Conservation (phyloP, 2,797 vertebrate genomes). For the Hydrolagus colliei region DNA sequence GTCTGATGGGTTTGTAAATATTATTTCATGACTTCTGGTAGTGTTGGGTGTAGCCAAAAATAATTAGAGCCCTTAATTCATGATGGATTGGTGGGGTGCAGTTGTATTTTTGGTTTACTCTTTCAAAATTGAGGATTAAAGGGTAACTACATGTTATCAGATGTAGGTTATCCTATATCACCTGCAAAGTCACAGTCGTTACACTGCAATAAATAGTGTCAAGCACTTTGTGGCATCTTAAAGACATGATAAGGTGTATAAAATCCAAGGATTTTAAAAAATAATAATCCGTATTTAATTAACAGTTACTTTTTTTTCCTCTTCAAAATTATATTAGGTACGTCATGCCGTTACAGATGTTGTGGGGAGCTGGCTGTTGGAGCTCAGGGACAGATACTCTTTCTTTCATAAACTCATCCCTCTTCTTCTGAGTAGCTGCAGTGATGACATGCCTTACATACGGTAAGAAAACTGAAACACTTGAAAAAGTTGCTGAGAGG, state of each 20-base stretch:
- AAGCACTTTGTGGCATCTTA: no score
- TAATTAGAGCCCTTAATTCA: neutral
- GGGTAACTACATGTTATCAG: neutral
- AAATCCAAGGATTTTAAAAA: no score
- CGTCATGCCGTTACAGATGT: conserved; percentile 73
- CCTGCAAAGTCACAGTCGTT: neutral
- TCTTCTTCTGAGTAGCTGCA: conserved; percentile 73
- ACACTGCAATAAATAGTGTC: neutral
- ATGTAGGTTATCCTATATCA: neutral
- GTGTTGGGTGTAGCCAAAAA: neutral
- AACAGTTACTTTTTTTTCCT: neutral
- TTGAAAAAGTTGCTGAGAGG: neutral
- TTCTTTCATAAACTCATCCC: conserved; percentile 87
- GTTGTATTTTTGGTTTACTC: neutral
- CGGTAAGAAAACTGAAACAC: conserved; percentile 49
- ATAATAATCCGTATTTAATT: neutral
- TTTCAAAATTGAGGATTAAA: neutral
- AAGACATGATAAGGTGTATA: no score
- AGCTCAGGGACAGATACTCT: conserved; percentile 81
- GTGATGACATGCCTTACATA: conserved; percentile 79
- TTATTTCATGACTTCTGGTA: no score
- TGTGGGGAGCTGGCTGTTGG: conserved; percentile 78
- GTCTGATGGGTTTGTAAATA: neutral
- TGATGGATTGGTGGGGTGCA: neutral
- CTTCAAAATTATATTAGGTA: conserved; percentile 58